Evolutionary conservation across 2,888 invertebrate species (phyloP).

Genomic region (Drosophila anomelani): DNA sequence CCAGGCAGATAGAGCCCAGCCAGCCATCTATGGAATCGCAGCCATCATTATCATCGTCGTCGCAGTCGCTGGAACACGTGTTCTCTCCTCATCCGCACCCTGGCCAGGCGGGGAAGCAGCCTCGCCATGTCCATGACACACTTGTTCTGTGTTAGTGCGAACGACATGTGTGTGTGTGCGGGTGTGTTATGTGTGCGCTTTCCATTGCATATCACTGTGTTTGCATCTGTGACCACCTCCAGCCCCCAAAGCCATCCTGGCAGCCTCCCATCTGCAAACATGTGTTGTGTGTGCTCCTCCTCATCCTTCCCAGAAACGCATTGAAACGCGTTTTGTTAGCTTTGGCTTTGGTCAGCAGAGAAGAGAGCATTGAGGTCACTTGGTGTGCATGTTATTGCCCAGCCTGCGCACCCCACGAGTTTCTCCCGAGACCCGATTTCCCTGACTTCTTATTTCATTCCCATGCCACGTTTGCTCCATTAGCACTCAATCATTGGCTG

Average conservation of each 20-base stretch:
- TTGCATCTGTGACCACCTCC: slow-evolving; percentile 65
- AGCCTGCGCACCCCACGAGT: neutral
- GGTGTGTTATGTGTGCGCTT: slow-evolving; percentile 46
- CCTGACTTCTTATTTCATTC: slow-evolving; percentile 54
- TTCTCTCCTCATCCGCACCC: slow-evolving; percentile 51
- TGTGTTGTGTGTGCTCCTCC: slow-evolving; percentile 26
- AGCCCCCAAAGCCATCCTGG: slow-evolving; percentile 18
- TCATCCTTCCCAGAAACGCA: slow-evolving; percentile 48
- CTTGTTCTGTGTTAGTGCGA: slow-evolving; percentile 50
- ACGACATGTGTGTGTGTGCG: slow-evolving; percentile 38
- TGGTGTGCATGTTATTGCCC: slow-evolving; percentile 48
- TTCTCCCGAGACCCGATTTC: slow-evolving; percentile 6
- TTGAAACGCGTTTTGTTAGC: slow-evolving; percentile 72
- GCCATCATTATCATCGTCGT: slow-evolving; percentile 49
- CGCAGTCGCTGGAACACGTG: slow-evolving; percentile 59
- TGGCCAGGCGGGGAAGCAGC: slow-evolving; percentile 31
- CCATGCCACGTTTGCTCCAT: slow-evolving; percentile 66
- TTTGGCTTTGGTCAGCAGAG: slow-evolving; percentile 49
- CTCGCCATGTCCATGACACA: slow-evolving; percentile 74
- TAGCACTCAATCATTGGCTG: slow-evolving; percentile 74
- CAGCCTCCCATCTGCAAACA: slow-evolving; percentile 54
- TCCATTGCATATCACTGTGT: slow-evolving; percentile 75
- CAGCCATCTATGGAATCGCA: slow-evolving; percentile 32
- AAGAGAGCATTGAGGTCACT: slow-evolving; percentile 61
- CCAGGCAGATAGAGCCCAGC: slow-evolving; percentile 22